phyloP scores from a whole-genome alignment of 2,797 vertebrate genomes.

The Sebastiscus albofasciatus region DNA sequence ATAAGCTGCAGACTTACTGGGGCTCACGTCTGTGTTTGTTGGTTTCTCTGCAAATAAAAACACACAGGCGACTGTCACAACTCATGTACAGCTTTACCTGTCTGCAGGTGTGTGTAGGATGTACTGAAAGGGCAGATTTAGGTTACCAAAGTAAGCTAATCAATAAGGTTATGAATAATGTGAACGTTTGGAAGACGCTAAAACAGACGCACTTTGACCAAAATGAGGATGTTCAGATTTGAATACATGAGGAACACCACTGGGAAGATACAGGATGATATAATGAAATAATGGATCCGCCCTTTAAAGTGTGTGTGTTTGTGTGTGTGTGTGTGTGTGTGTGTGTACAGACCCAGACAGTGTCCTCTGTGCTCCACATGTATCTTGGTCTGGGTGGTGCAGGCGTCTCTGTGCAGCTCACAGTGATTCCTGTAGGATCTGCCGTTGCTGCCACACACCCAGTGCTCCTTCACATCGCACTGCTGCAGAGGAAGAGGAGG shows the following conservation, averaged over 20 bases:
- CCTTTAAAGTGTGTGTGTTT: too few species aligned
- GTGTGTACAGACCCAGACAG: conserved; percentile 71
- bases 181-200: too few species aligned
- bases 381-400: conserved; percentile 91
- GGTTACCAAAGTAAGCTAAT: too few species aligned
- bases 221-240: too few species aligned
- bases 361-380: conserved; percentile 87
- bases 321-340: neutral
- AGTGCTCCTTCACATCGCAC: conserved; percentile 85
- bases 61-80: neutral
- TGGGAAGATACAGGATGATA: too few species aligned
- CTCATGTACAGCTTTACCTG: neutral
- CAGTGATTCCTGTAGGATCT: conserved; percentile 94
- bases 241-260: too few species aligned
- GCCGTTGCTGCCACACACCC: conserved; percentile 92
- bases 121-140: neutral
- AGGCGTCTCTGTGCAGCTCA: conserved; percentile 93
- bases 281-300: too few species aligned
- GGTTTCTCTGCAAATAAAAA: conserved; percentile 44
- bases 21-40: conserved; percentile 32
- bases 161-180: too few species aligned
- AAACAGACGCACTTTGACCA: too few species aligned
- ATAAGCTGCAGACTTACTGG: conserved; percentile 49
- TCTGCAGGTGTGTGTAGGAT: neutral
- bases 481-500: conserved; percentile 43